Percentiles rank a stretch among this genome's conserved stretches.
These are phyloP conservation scores for Silurus meridionalis DNA, from an alignment of 2,113 vertebrate species.

Conservation along the genomic window DNA sequence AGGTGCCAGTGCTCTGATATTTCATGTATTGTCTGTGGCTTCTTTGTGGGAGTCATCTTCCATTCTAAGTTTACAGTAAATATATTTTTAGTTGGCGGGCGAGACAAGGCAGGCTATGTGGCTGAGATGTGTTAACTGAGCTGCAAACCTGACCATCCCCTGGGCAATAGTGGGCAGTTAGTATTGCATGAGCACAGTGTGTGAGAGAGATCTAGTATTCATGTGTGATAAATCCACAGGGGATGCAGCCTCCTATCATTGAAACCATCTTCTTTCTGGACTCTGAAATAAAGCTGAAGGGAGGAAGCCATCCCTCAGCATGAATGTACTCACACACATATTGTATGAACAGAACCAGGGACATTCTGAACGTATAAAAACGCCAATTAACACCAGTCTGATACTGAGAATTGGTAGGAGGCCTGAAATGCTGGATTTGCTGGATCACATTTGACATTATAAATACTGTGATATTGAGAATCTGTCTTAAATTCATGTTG, in stretches of 20 bases:
- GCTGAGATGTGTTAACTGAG: conserved; percentile 51
- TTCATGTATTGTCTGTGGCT: conserved; percentile 40
- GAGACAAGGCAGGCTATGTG: conserved; percentile 15
- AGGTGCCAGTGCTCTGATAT: conserved; percentile 29
- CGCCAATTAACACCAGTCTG: background rate
- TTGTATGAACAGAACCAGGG: conserved; percentile 17
- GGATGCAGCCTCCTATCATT: conserved; percentile 45
- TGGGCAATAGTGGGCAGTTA: conserved; percentile 46
- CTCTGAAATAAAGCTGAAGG: conserved; percentile 38
- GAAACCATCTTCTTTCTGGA: conserved; percentile 45
- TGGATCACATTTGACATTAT: background rate
- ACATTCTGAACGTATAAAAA: background rate
- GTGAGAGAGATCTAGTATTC: conserved; percentile 54
- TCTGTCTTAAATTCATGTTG: background rate
- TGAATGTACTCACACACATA: conserved; percentile 21
- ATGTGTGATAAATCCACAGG: conserved; percentile 46
- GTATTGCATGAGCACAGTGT: conserved; percentile 51
- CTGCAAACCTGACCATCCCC: conserved; percentile 54
- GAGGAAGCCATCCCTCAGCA: conserved; percentile 38
- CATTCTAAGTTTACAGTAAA: conserved; percentile 48
- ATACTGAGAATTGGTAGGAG: background rate
- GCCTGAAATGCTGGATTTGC: background rate
- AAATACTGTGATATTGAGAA: background rate
- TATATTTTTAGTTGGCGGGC: conserved; percentile 49
- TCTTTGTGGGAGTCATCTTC: conserved; percentile 46